Base-by-base conservation (phyloP, 2,113 vertebrate species). In the Petrocephalus microphthalmus region DNA sequence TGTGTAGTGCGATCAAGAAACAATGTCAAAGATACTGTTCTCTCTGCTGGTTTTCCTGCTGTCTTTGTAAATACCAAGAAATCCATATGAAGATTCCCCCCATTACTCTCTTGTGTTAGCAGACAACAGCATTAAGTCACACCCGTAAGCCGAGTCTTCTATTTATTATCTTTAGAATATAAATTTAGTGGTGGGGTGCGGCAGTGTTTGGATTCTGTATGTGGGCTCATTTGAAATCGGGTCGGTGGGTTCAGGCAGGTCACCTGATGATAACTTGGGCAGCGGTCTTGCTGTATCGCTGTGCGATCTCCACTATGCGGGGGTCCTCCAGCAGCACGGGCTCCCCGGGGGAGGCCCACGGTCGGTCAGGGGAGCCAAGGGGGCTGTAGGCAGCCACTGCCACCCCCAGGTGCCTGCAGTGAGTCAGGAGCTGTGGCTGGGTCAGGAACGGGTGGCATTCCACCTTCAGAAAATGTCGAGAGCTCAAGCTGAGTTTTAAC, bases 341-440 rank as follows among this genome's bases (percentile, higher is more conserved):
- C 64, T 96, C 94, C 25, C 91, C 86, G 0, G 94, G 82, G 53
- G 92, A 90, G 11, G 93, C 94, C 95, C 95, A 96, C 52, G 94
- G 95, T 87, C 95, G 92, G 92, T 95, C 94, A 53, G 94, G 92
- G 5, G 95, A 95, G 52, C 95, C 95, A 85, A 96, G 91, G 78
- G 95, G 95, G 89, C 95, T 96, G 90, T 95, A 96, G 84, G 95
- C 95, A 17, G 93, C 95, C 89, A 95, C 88, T 71, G 90, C 90
- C 4, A 96, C 90, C 4, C 88, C 93, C 83, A 33, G 87, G 53
- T 84, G 54, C 92, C 91, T 88, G 78, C 95, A 96, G 89, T 96
- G 93, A 90, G 92, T 89, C 81, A 95, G 81, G 13, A 95, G 93
- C 71, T 92, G 88, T 29, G 56, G 85, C 90, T 96, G 95, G 89